phyloP scores from a whole-genome alignment of 2,113 vertebrate species.

The Anoplopoma fimbria region DNA sequence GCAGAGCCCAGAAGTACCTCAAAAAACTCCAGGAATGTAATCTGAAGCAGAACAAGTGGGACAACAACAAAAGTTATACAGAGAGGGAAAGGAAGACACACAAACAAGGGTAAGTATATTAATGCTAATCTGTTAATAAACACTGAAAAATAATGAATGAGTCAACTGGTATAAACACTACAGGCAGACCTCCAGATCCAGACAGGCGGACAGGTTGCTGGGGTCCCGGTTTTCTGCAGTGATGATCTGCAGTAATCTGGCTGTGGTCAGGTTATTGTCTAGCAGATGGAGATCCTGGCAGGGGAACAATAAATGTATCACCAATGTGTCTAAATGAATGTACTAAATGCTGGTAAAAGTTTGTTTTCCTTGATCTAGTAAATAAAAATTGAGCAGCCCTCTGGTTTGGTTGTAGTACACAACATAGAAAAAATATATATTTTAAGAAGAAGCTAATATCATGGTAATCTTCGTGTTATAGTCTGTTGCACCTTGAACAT shows the following conservation, averaged over 20 bases:
- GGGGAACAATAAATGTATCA: background rate
- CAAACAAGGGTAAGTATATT: background rate
- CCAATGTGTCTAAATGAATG: background rate
- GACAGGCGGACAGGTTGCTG: constrained; percentile 45
- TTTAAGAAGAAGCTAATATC: background rate
- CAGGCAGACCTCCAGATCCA: constrained; percentile 87
- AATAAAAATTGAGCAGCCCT: background rate
- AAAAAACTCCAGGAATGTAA: constrained; percentile 94
- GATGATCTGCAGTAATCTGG: constrained; percentile 84
- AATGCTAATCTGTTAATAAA: background rate
- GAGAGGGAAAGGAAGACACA: background rate
- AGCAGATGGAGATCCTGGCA: constrained; percentile 88
- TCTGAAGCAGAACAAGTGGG: constrained; percentile 68
- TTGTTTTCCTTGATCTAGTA: background rate
- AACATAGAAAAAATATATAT: background rate
- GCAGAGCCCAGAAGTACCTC: constrained; percentile 91
- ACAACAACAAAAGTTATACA: background rate
- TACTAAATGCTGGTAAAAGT: background rate
- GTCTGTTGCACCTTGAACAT: constrained; percentile 85
- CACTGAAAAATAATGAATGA: background rate
- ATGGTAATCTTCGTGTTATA: background rate
- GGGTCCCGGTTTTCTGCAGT: constrained; percentile 79
- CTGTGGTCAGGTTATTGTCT: constrained; percentile 82
- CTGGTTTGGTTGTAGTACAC: background rate
- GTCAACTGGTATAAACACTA: background rate